phyloP scores from a whole-genome alignment of 1,140 invertebrate species.

The Parasteatoda tepidariorum region DNA sequence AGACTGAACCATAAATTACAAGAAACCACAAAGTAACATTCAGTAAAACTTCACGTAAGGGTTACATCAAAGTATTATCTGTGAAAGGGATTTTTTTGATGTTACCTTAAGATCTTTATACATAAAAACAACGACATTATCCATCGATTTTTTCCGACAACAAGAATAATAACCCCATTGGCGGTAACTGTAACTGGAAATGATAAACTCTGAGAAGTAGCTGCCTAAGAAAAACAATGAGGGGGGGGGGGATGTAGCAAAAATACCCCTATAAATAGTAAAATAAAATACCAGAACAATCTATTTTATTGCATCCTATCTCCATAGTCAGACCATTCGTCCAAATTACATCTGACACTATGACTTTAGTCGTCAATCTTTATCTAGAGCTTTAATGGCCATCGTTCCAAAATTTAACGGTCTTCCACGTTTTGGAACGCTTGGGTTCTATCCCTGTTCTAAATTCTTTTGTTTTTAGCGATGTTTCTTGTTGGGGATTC shows the following conservation, averaged over 20 bases:
- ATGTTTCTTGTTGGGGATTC: too few relatives aligned
- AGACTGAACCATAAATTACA: too few relatives aligned
- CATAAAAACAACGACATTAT: neutral
- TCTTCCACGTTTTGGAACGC: neutral
- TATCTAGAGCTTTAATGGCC: slow-evolving; percentile 52
- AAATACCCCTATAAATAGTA: slow-evolving; percentile 37
- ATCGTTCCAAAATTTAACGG: slow-evolving; percentile 45
- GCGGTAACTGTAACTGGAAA: slow-evolving; percentile 34
- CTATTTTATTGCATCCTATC: slow-evolving; percentile 52
- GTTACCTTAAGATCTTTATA: too few relatives aligned
- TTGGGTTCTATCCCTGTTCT: too few relatives aligned
- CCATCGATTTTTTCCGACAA: neutral
- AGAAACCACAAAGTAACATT: too few relatives aligned
- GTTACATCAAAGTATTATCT: too few relatives aligned
- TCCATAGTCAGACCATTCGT: slow-evolving; percentile 44
- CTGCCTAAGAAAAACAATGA: slow-evolving; percentile 30
- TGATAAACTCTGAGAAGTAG: slow-evolving; percentile 45
- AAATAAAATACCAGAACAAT: slow-evolving; percentile 52
- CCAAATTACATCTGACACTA: slow-evolving; percentile 47
- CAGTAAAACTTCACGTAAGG: too few relatives aligned
- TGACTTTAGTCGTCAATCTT: slow-evolving; percentile 29
- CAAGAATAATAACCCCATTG: neutral
- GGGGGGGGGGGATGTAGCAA: neutral
- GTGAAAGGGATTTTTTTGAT: too few relatives aligned
- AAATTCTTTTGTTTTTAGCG: too few relatives aligned